These are phyloP conservation scores for Heliconius nattereri DNA, from an alignment of 1,140 invertebrate species.

Conservation along the genomic window DNA sequence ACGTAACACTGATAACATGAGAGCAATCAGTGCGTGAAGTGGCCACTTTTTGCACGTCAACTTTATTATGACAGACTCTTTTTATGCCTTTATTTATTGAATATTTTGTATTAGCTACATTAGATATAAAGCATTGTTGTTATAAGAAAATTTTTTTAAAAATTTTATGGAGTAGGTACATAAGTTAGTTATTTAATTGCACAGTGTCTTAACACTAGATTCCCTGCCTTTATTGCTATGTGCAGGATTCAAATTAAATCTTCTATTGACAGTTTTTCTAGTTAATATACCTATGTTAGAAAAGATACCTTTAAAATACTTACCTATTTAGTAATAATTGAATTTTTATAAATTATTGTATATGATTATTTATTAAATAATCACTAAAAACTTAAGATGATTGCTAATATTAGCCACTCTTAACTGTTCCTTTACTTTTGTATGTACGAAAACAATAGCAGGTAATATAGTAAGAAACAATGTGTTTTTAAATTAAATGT, in stretches of 20 bases:
- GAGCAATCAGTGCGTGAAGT: constrained; percentile 28
- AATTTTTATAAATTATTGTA: too few species aligned
- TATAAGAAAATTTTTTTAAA: neutral
- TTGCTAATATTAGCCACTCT: neutral
- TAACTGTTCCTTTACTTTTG: neutral
- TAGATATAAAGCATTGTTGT: neutral
- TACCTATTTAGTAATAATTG: too few species aligned
- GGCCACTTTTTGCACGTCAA: neutral
- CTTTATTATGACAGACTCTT: neutral
- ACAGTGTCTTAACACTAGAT: too few species aligned
- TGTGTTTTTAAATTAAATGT: constrained; percentile 5
- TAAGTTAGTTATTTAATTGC: too few species aligned
- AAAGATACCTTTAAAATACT: too few species aligned
- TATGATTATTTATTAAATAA: too few species aligned
- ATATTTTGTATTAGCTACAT: neutral
- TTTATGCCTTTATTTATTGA: neutral
- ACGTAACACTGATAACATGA: constrained; percentile 24
- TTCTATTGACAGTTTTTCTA: too few species aligned
- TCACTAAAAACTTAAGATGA: too few species aligned
- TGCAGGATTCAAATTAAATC: too few species aligned
- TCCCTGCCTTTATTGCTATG: too few species aligned
- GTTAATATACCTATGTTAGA: too few species aligned
- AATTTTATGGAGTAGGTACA: too few species aligned
- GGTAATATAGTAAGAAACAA: neutral
- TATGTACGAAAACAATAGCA: neutral